Base-by-base conservation (phyloP, 2,797 vertebrate genomes). In the Gallinago solitaria region DNA sequence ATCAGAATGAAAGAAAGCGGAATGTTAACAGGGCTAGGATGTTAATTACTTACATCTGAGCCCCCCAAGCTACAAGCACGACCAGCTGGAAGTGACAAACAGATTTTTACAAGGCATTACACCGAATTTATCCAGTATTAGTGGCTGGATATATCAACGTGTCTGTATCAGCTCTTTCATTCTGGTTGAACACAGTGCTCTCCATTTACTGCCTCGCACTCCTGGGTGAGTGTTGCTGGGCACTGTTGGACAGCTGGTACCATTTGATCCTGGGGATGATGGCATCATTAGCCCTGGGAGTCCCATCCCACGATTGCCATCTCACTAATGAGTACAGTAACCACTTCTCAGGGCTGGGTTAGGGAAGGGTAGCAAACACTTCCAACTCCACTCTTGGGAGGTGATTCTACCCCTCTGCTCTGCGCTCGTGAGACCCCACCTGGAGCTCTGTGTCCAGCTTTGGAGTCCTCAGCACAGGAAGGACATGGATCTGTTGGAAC, bases 31-130 rank as follows among this genome's bases (percentile, higher is more conserved):
- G 28, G 63, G 33, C 54, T 64, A 80, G 84, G 50, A 91, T 65
- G 43, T 86, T 95, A 93, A 93, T 92, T 95, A 82, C 74, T 92
- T 68, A 47, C 68, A 68, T 85, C 84, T 95, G 91, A 88, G 25
- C 32, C 60, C 74, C 35, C 23, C 73, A 68, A 86, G 47, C 59
- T 84, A 71, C 71, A 88, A 82, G 71, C 45, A 63, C 0, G 1
- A 94, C 61, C 84, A 93, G 90, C 83, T 89, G 83, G 82, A 95
- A 92, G 71, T 53, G 80, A 39, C 94, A 87, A 87, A 77, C 45
- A 94, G 85, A 69, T 87, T 88, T 90, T 95, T 73, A 93, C 77
- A 91, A 94, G 80, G 70, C 63, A 75, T 91, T 89, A 78, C 54
- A 84, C 17, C 0, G 1, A 93, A 83, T 79, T 76, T 82, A 84